Percentiles rank a stretch among this genome's conserved stretches.
Conservation (phyloP, 2,113 vertebrate species). For the Vombatus ursinus region DNA sequence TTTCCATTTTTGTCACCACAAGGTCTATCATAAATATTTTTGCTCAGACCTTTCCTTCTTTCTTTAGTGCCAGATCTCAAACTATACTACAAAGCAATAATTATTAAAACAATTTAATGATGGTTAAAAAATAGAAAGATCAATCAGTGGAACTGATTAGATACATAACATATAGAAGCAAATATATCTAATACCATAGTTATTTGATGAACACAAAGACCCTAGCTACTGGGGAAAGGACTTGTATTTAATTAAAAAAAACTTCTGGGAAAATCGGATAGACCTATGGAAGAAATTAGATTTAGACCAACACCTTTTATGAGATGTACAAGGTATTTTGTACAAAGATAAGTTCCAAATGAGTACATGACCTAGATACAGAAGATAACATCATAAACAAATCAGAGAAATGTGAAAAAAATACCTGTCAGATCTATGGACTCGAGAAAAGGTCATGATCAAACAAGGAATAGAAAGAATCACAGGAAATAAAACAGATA, state of each 20-base stretch:
- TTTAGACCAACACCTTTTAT: background rate
- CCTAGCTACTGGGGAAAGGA: background rate
- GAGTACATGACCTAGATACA: background rate
- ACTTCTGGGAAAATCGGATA: background rate
- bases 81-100: no score
- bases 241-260: no score
- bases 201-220: background rate
- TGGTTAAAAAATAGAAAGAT: no score
- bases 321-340: background rate
- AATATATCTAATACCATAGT: background rate
- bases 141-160: no score
- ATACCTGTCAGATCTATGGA: background rate
- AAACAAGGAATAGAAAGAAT: background rate
- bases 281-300: background rate
- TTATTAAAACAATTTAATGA: no score
- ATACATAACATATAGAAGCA: no score
- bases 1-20: no score
- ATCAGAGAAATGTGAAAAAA: background rate
- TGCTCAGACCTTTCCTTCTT: no score
- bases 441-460: background rate
- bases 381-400: background rate
- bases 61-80: no score
- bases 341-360: background rate
- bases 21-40: no score
- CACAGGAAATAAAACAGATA: background rate